Percentiles rank a stretch among this genome's conserved stretches.
Conservation (phyloP, 2,888 invertebrate genomes). For the Melinopterus prodromus region DNA sequence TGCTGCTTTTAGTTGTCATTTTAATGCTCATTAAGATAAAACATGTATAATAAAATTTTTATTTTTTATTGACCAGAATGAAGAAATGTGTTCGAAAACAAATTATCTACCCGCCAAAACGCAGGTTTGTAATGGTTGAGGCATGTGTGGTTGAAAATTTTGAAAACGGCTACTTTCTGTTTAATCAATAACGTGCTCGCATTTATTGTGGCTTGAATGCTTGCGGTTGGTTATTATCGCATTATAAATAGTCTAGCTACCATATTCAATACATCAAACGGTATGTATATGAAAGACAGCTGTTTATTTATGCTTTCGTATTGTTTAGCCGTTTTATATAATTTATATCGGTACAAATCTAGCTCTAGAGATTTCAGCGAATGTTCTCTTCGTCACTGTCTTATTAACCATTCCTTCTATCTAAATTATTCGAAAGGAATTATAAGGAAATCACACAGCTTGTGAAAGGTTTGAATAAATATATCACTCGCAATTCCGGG, state of each 20-base stretch:
- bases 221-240: neutral
- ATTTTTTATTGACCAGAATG: neutral
- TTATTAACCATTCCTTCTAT: neutral
- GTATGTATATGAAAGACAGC: neutral
- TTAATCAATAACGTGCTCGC: neutral
- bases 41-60: neutral
- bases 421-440: neutral
- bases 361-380: neutral
- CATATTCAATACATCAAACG: neutral
- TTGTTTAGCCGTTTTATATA: neutral
- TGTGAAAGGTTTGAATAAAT: neutral
- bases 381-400: neutral
- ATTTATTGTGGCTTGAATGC: neutral
- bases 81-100: neutral
- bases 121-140: neutral
- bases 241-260: neutral
- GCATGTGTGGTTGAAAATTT: neutral
- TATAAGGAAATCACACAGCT: neutral
- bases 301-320: neutral
- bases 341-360: neutral
- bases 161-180: neutral
- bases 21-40: neutral
- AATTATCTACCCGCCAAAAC: slow-evolving; percentile 4
- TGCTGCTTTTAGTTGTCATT: neutral
- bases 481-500: neutral